Evolutionary conservation across 2,888 invertebrate genomes (phyloP).

Genomic region (Idaea dimidiata): DNA sequence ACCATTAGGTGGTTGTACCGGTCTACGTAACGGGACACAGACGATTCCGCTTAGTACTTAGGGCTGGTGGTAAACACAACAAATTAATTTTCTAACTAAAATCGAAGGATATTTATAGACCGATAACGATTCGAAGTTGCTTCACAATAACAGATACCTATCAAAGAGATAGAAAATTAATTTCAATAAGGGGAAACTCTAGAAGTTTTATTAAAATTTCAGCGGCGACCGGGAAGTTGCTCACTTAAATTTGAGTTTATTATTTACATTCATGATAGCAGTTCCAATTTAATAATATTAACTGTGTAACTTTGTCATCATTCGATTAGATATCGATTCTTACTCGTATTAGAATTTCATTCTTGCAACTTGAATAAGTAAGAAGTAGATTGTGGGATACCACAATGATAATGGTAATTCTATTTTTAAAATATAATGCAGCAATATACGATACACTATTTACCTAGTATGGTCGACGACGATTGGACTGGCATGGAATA

Average conservation of each 20-base stretch:
- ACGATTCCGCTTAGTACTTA: too few species aligned
- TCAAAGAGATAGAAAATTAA: background rate
- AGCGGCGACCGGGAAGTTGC: background rate
- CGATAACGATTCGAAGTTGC: background rate
- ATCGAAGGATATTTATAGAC: background rate
- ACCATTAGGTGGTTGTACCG: too few species aligned
- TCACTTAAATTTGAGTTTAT: conserved; percentile 13
- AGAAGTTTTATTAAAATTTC: background rate
- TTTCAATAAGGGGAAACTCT: background rate
- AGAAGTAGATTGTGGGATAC: background rate
- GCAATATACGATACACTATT: background rate
- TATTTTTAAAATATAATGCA: background rate
- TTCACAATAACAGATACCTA: background rate
- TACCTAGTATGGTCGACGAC: too few species aligned
- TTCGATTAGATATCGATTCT: background rate
- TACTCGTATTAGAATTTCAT: background rate
- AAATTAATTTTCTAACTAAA: background rate
- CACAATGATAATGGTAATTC: background rate
- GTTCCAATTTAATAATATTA: background rate
- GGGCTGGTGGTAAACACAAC: too few species aligned
- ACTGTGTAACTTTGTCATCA: background rate
- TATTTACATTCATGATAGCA: conserved; percentile 7
- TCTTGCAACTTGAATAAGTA: background rate
- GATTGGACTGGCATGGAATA: too few species aligned
- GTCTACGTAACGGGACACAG: too few species aligned